A percentile compares a stretch with the other conserved stretches of the same genome.
Evolutionary conservation across 2,888 invertebrate species (phyloP).

Genomic region (Chorisops tibialis): DNA sequence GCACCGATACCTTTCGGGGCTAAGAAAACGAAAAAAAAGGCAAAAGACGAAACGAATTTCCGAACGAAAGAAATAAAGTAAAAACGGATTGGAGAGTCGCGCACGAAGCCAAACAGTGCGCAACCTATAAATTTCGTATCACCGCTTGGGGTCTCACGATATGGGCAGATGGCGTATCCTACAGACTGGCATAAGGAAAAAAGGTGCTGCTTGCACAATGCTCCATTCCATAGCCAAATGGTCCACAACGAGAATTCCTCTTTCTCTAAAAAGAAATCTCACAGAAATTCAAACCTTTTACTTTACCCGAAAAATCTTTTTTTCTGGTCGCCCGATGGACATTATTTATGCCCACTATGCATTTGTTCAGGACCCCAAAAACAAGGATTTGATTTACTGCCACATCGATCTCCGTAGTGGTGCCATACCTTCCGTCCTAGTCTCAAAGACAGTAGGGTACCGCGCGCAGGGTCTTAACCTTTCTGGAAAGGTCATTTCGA

Average conservation of each 20-base stretch:
- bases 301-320: conserved; percentile 21
- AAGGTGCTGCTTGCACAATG: neutral
- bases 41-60: conserved; percentile 23
- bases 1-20: no score
- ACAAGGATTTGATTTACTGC: conserved; percentile 21
- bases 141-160: conserved; percentile 35
- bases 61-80: conserved; percentile 7
- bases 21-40: conserved; percentile 4
- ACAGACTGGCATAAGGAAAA: neutral
- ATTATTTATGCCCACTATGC: conserved; percentile 14
- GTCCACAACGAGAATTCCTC: conserved; percentile 7
- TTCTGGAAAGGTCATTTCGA: conserved; percentile 6
- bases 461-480: conserved; percentile 16
- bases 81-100: conserved; percentile 20
- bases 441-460: conserved; percentile 12
- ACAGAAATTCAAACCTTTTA: neutral
- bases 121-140: conserved; percentile 33
- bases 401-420: conserved; percentile 16
- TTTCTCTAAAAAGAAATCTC: neutral
- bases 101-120: conserved; percentile 31
- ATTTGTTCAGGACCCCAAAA: conserved; percentile 1
- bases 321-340: conserved; percentile 3
- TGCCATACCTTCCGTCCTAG: neutral
- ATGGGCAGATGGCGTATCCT: conserved; percentile 17
- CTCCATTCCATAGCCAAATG: conserved; percentile 2